Evolutionary conservation across 2,797 vertebrate species (phyloP).

Genomic region (Neosilurus hyrtlii): DNA sequence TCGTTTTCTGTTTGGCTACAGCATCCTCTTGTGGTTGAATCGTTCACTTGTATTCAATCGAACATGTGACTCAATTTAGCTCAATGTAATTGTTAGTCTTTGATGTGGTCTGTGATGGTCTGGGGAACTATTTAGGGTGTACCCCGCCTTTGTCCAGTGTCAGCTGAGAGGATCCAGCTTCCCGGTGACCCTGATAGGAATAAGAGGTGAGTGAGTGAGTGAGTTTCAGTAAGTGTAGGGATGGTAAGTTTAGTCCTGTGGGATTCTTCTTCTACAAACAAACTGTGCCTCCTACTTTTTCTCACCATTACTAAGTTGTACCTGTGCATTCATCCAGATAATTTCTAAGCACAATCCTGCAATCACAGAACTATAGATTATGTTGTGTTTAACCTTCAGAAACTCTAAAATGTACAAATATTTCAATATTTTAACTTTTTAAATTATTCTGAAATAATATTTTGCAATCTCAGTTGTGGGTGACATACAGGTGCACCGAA

Average conservation of each 20-base stretch:
- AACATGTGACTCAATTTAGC: not conserved
- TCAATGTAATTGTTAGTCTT: no score
- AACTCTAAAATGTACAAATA: not conserved
- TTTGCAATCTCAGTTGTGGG: not conserved
- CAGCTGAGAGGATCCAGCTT: no score
- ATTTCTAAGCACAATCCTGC: not conserved
- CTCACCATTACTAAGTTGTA: not conserved
- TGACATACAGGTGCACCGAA: not conserved
- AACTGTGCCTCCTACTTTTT: not conserved
- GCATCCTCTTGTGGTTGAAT: conserved; percentile 25
- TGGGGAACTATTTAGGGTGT: no score
- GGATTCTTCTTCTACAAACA: not conserved
- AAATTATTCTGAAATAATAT: not conserved
- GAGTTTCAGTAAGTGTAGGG: not conserved
- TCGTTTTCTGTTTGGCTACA: not conserved
- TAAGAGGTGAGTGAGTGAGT: no score
- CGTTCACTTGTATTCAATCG: not conserved
- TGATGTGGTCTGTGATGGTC: no score
- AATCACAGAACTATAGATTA: not conserved
- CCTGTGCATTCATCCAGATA: not conserved
- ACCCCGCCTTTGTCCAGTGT: no score
- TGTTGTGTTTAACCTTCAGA: not conserved
- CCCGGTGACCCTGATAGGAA: no score
- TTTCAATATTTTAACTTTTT: no score
- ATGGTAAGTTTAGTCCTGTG: not conserved